Evolutionary conservation across 2,797 vertebrate species (phyloP), one percentile per base, ranked within the genome.

Genomic region (Nyctibius grandis): DNA sequence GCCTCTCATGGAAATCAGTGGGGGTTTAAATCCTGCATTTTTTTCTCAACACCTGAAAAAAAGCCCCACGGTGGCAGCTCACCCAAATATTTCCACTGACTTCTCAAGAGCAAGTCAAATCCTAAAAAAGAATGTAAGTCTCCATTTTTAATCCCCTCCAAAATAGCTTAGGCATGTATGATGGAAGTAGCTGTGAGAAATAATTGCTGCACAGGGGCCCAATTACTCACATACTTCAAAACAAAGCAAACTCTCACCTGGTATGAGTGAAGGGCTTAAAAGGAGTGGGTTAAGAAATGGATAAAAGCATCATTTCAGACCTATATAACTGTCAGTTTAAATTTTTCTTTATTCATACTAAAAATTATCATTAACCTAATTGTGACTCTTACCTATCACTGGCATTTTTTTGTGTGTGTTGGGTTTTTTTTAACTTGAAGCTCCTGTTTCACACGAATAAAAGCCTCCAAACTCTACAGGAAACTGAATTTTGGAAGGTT

Each of bases 211-310:
- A 72, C 70, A 64, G 81, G 60, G 45, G 53, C 86, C 80, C 80
- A 92, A 44, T 95, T 94, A 88, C 79, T 89, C 65, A 73, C 33
- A 51, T 1, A 54, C 60, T 92, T 90, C 85, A 95, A 90, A 94
- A 59, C 59, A 84, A 82, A 23, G 26, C 74, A 47, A 90, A 74
- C 48, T 91, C 86, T 74, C n/a, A 64, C 64, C 75, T 80, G 60
- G 60, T 60, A 26, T 48, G 60, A 94, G 38, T 13, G 60, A 94
- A 93, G 12, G 31, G 15, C n/a, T 89, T 92, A 68, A 94, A 90
- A 94, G 12, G 6, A 59, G 9, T 50, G n/a, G 23, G 8, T 89
- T 88, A 82, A 86, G 73, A 91, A 85, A 87, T 26, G 28, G 44
- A 54, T 31, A 78, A 68, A 79, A 78, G 29, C 42, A 77, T 53